Evolutionary conservation across 2,888 invertebrate species (phyloP).

Genomic region (Erynnis tages): DNA sequence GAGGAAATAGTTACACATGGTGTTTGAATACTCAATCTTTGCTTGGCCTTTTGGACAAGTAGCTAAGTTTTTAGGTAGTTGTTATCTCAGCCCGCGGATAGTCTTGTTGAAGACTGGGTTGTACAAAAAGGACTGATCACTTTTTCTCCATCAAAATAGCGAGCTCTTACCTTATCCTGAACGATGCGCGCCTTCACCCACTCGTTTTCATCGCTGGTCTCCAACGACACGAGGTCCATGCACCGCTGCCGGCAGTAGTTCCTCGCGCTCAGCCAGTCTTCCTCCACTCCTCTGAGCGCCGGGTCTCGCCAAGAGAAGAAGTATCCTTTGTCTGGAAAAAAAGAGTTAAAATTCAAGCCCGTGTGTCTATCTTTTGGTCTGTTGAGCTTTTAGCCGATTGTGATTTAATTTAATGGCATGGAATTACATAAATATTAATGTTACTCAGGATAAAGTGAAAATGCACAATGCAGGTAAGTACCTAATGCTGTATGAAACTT

Average conservation of each 20-base stretch:
- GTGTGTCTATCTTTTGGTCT: no score
- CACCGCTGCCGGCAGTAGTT: constrained; percentile 94
- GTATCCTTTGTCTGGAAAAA: constrained; percentile 85
- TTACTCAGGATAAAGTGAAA: no score
- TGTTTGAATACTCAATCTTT: constrained; percentile 2
- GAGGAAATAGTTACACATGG: constrained; percentile 21
- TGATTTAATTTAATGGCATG: no score
- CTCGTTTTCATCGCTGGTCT: constrained; percentile 93
- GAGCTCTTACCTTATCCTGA: constrained; percentile 84
- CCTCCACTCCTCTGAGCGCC: constrained; percentile 86
- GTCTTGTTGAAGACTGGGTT: no score
- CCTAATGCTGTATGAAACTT: no score
- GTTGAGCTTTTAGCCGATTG: no score
- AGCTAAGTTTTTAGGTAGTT: not conserved
- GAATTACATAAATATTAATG: no score
- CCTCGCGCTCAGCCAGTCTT: constrained; percentile 92
- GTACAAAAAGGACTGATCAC: no score
- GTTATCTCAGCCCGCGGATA: no score
- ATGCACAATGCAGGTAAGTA: no score
- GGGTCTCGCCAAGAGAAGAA: constrained; percentile 94
- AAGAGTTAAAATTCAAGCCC: not conserved
- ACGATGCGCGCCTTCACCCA: constrained; percentile 91
- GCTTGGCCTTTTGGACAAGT: not conserved
- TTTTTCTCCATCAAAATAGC: no score
- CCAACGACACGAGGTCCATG: constrained; percentile 93